phyloP scores from a whole-genome alignment of 2,888 invertebrate genomes.

The Argyresthia goedartella region DNA sequence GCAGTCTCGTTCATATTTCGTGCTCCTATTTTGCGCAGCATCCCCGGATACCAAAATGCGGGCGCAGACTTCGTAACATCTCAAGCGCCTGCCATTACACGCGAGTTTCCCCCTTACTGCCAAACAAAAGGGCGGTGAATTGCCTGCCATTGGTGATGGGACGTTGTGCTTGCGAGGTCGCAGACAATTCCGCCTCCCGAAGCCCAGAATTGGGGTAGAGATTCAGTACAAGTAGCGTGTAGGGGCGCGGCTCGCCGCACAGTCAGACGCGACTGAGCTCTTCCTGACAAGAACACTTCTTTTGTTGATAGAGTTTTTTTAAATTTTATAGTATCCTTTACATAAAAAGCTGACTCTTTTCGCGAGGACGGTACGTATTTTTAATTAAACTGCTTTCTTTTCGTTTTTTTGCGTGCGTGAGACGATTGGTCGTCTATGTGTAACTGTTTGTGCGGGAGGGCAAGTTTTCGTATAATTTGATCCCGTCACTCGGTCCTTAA shows the following conservation, averaged over 20 bases:
- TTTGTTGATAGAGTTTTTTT: constrained; percentile 31
- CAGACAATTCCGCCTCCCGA: constrained; percentile 41
- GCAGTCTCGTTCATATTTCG: constrained; percentile 72
- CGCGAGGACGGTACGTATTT: constrained; percentile 2
- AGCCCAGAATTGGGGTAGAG: constrained; percentile 68
- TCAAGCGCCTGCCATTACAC: constrained; percentile 18
- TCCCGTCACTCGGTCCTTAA: constrained; percentile 43
- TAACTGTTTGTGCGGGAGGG: constrained; percentile 4
- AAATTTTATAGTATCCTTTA: constrained; percentile 25
- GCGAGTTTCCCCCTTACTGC: constrained; percentile 21
- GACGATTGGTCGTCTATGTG: background rate
- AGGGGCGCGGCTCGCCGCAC: constrained; percentile 71
- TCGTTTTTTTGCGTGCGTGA: background rate
- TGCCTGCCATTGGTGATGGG: background rate
- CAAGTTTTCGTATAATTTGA: constrained; percentile 40
- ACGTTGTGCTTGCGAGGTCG: constrained; percentile 23
- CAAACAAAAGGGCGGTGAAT: background rate
- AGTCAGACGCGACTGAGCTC: constrained; percentile 68
- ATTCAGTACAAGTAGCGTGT: constrained; percentile 69
- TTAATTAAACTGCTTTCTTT: background rate
- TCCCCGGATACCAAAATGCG: constrained; percentile 67
- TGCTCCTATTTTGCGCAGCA: constrained; percentile 73
- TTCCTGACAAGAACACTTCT: constrained; percentile 50
- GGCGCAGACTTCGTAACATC: constrained; percentile 58
- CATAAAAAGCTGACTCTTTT: constrained; percentile 13